These are phyloP conservation scores for Xestia xanthographa DNA, from an alignment of 2,888 invertebrate genomes.

Conservation along the genomic window DNA sequence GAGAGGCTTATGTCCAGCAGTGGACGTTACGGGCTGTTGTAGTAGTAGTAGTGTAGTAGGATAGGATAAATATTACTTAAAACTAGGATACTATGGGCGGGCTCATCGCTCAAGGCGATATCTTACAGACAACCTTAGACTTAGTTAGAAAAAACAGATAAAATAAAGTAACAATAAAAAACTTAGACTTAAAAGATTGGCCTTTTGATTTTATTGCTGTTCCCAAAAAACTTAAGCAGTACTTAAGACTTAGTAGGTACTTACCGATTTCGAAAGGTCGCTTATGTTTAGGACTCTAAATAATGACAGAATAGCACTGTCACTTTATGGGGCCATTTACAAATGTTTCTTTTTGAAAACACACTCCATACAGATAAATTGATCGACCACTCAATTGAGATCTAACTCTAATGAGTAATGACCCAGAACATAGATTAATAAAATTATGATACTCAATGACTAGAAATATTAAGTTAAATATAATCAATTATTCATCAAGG, in stretches of 20 bases:
- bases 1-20: too few relatives aligned
- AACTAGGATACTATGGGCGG: neutral
- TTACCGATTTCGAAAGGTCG: neutral
- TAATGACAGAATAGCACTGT: neutral
- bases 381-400: neutral
- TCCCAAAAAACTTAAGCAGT: neutral
- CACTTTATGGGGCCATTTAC: neutral
- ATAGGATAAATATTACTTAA: neutral
- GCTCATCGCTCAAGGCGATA: neutral
- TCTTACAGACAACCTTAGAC: neutral
- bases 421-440: neutral
- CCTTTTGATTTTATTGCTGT: conserved; percentile 1
- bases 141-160: neutral
- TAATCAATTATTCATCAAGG: neutral
- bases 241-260: neutral
- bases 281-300: neutral
- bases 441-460: neutral
- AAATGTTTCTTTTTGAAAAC: neutral
- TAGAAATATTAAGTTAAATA: neutral
- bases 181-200: conserved; percentile 8
- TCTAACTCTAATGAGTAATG: neutral
- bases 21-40: too few relatives aligned
- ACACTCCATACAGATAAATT: neutral
- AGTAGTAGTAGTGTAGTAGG: too few relatives aligned
- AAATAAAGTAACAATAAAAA: conserved; percentile 8